Percentiles rank a stretch among this genome's conserved stretches.
These are phyloP conservation scores for Drosophila planitibia DNA, from an alignment of 2,888 invertebrate genomes.

Conservation along the genomic window DNA sequence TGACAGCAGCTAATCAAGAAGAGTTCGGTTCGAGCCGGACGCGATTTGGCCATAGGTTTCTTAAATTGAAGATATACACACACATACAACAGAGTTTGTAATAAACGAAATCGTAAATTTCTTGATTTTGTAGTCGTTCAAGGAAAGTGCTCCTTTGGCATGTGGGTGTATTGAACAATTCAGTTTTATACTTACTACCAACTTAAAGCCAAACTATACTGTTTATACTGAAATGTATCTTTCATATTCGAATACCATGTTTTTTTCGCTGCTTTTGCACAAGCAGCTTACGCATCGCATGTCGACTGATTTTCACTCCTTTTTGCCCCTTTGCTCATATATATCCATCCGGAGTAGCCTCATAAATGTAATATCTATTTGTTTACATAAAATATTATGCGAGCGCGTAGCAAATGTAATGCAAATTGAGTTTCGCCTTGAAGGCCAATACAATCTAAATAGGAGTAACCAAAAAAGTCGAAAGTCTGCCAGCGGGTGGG, in stretches of 20 bases:
- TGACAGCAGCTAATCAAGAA: slow-evolving; percentile 74
- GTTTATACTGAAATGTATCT: neutral
- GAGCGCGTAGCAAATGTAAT: slow-evolving; percentile 66
- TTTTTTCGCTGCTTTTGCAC: neutral
- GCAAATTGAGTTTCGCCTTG: slow-evolving; percentile 70
- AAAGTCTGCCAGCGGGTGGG: slow-evolving; percentile 18
- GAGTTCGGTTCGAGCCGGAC: slow-evolving; percentile 27
- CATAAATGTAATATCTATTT: slow-evolving; percentile 55
- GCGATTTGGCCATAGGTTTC: slow-evolving; percentile 22
- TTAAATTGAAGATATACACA: neutral
- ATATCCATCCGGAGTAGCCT: neutral
- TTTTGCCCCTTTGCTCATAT: neutral
- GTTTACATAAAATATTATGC: slow-evolving; percentile 55
- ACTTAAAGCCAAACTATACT: neutral
- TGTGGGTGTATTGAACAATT: neutral
- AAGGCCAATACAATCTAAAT: slow-evolving; percentile 49
- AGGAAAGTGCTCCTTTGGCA: neutral
- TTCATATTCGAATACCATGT: neutral
- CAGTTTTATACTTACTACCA: slow-evolving; percentile 1
- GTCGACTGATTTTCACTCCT: neutral
- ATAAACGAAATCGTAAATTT: slow-evolving; percentile 22
- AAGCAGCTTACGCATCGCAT: neutral
- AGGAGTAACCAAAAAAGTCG: slow-evolving; percentile 24
- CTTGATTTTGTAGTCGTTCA: slow-evolving; percentile 4
- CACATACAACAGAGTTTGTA: slow-evolving; percentile 21